Conservation (phyloP, 2,888 invertebrate species). For the Hemistola chrysoprasaria region DNA sequence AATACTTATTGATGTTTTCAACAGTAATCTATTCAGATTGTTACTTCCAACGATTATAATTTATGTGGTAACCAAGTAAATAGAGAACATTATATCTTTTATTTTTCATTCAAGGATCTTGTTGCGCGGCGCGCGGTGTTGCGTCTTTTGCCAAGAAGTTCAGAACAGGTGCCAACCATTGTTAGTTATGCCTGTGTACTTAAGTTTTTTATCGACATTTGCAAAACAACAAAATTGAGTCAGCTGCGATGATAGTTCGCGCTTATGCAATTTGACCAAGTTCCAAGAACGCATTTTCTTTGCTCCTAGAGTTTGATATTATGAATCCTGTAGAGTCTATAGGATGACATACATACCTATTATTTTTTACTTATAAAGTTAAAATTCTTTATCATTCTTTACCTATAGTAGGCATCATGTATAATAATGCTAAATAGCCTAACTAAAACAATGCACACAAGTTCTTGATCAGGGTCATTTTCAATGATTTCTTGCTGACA, state of each 20-base stretch:
- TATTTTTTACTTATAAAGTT: too few species aligned
- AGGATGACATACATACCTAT: too few species aligned
- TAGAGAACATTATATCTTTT: slow-evolving; percentile 12
- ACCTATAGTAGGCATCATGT: too few species aligned
- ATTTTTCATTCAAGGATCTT: slow-evolving; percentile 20
- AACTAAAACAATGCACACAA: not conserved
- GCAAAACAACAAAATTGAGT: slow-evolving; percentile 51
- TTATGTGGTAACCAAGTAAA: slow-evolving; percentile 6
- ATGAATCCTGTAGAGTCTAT: not conserved
- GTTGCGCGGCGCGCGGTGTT: slow-evolving; percentile 17
- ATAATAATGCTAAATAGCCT: too few species aligned
- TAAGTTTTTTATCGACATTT: slow-evolving; percentile 43
- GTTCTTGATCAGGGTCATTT: slow-evolving; percentile 14
- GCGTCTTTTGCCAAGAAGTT: slow-evolving; percentile 58
- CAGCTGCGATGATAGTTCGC: slow-evolving; percentile 52
- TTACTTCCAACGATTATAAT: slow-evolving; percentile 7
- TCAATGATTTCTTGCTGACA: not conserved
- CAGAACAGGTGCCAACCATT: slow-evolving; percentile 55
- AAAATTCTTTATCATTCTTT: too few species aligned
- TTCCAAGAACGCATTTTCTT: slow-evolving; percentile 40
- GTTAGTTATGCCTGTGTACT: slow-evolving; percentile 29
- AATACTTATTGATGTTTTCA: slow-evolving; percentile 20
- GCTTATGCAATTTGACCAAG: slow-evolving; percentile 68
- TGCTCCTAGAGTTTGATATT: slow-evolving; percentile 6
- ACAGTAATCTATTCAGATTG: slow-evolving; percentile 10